A percentile compares a stretch with the other conserved stretches of the same genome.
Evolutionary conservation across 1,140 invertebrate species (phyloP).

Genomic region (Arion vulgaris): DNA sequence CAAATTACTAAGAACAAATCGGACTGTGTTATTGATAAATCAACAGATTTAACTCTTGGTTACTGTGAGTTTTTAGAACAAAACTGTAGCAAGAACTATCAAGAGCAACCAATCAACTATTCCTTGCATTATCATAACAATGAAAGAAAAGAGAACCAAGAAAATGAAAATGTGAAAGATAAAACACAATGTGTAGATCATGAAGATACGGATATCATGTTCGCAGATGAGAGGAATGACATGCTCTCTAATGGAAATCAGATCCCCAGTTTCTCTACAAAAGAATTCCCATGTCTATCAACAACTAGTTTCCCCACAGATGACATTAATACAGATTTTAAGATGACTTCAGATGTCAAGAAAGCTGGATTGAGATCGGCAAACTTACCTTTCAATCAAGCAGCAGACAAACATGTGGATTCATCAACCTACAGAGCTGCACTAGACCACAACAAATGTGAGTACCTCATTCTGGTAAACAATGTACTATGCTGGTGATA

Average conservation of each 20-base stretch:
- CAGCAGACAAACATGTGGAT: too few relatives aligned
- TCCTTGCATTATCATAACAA: conserved; percentile 55
- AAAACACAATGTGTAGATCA: conserved; percentile 65
- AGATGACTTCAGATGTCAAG: background rate
- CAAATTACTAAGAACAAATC: conserved; percentile 81
- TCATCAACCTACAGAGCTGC: too few relatives aligned
- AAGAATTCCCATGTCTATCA: conserved; percentile 89
- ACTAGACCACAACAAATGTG: too few relatives aligned
- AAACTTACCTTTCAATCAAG: too few relatives aligned
- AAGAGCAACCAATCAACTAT: conserved; percentile 63
- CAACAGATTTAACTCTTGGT: conserved; percentile 88
- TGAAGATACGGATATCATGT: conserved; percentile 59
- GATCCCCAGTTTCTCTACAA: conserved; percentile 88
- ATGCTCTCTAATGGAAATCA: conserved; percentile 80
- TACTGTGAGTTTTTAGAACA: conserved; percentile 79
- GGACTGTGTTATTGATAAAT: conserved; percentile 79
- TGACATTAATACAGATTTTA: background rate
- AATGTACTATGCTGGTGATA: too few relatives aligned
- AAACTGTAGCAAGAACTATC: conserved; percentile 19
- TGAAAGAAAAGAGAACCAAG: background rate
- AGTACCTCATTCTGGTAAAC: too few relatives aligned
- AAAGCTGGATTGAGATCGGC: background rate
- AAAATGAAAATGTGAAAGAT: conserved; percentile 29
- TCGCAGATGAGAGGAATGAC: conserved; percentile 59
- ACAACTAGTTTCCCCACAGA: conserved; percentile 91